Evolutionary conservation across 2,113 vertebrate genomes (phyloP).

Genomic region (Stegostoma tigrinum): DNA sequence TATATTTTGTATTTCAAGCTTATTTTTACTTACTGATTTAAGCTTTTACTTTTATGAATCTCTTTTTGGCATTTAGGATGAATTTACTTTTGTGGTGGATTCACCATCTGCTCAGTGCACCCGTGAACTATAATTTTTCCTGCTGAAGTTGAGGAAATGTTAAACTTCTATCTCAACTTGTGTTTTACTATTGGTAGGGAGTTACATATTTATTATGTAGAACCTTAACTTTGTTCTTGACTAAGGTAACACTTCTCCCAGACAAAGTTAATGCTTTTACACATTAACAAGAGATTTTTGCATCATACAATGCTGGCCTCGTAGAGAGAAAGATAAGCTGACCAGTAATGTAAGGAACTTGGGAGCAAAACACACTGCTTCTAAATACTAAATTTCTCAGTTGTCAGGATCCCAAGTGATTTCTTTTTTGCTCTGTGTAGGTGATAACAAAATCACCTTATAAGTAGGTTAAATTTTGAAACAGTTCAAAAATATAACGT

Average conservation of each 20-base stretch:
- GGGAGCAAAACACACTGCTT: neutral
- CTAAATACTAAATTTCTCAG: neutral
- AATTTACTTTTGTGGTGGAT: neutral
- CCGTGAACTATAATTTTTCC: neutral
- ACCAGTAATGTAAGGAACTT: neutral
- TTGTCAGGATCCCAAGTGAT: neutral
- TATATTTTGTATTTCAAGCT: neutral
- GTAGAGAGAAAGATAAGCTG: neutral
- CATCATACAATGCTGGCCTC: neutral
- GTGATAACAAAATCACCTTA: neutral
- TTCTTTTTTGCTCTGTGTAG: neutral
- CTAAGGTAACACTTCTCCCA: neutral
- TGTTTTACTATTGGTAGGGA: neutral
- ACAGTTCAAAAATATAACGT: neutral
- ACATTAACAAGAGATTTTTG: neutral
- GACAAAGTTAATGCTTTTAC: neutral
- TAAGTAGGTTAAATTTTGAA: neutral
- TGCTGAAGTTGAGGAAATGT: neutral
- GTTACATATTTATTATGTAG: neutral
- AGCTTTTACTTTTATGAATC: neutral
- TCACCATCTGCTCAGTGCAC: neutral
- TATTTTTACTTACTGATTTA: neutral
- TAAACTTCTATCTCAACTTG: neutral
- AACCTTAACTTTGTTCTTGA: neutral
- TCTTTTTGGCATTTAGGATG: neutral